phyloP scores from a whole-genome alignment of 2,888 invertebrate species.

The Apoderus coryli region DNA sequence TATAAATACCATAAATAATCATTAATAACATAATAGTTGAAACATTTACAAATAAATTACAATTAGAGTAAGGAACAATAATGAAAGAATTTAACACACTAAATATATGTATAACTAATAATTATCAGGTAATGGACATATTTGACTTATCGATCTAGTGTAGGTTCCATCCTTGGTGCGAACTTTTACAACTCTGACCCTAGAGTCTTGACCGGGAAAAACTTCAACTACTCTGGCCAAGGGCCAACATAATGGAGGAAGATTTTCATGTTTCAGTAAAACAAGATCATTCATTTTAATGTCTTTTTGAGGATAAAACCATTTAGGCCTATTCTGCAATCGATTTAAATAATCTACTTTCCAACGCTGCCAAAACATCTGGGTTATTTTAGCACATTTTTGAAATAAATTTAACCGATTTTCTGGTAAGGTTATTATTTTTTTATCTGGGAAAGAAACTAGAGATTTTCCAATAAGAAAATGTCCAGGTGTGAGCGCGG shows the following conservation, averaged over 20 bases:
- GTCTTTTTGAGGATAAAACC: not conserved
- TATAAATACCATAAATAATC: no score
- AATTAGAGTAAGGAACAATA: no score
- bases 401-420: not conserved
- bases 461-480: not conserved
- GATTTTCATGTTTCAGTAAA: not conserved
- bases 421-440: not conserved
- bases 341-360: not conserved
- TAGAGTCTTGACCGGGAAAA: not conserved
- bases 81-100: no score
- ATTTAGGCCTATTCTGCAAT: constrained; percentile 1
- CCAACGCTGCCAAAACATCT: not conserved
- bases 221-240: constrained; percentile 1
- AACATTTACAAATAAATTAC: no score
- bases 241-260: not conserved
- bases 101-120: no score
- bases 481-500: not conserved
- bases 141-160: no score
- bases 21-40: no score
- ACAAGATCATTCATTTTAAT: not conserved
- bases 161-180: no score
- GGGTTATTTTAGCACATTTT: not conserved
- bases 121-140: no score
- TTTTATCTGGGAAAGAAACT: not conserved
- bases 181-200: constrained; percentile 2